A percentile compares a stretch with the other conserved stretches of the same genome.
These are phyloP conservation scores for Zalophus californianus DNA, from an alignment of 2,797 vertebrate species.

Conservation along the genomic window DNA sequence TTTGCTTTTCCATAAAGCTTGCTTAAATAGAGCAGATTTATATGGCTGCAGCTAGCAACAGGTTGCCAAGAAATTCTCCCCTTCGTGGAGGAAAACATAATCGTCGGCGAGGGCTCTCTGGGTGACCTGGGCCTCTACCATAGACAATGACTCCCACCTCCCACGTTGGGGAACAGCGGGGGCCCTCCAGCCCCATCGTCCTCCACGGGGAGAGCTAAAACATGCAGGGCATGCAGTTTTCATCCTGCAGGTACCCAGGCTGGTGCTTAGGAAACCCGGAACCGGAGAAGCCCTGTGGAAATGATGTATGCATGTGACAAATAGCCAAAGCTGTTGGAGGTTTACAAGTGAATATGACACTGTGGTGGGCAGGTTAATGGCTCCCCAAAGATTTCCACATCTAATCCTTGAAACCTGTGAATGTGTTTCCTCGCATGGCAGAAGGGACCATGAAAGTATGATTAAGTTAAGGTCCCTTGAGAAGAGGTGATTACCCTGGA, in stretches of 20 bases:
- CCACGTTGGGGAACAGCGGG: neutral
- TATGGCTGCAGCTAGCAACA: neutral
- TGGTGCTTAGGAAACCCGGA: neutral
- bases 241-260: neutral
- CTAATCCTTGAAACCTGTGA: neutral
- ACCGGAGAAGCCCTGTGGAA: neutral
- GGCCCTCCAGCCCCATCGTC: neutral
- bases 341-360: neutral
- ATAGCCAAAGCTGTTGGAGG: neutral
- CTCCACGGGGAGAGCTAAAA: neutral
- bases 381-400: neutral
- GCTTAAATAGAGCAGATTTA: neutral
- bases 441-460: neutral
- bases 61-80: neutral
- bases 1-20: neutral
- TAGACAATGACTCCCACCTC: neutral
- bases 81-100: neutral
- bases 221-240: neutral
- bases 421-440: neutral
- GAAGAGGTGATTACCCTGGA: neutral
- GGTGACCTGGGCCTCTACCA: neutral
- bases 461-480: neutral
- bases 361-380: neutral
- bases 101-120: neutral
- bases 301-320: neutral